Base-by-base conservation (phyloP, 2,797 vertebrate genomes). In the Sebastes diaconus region DNA sequence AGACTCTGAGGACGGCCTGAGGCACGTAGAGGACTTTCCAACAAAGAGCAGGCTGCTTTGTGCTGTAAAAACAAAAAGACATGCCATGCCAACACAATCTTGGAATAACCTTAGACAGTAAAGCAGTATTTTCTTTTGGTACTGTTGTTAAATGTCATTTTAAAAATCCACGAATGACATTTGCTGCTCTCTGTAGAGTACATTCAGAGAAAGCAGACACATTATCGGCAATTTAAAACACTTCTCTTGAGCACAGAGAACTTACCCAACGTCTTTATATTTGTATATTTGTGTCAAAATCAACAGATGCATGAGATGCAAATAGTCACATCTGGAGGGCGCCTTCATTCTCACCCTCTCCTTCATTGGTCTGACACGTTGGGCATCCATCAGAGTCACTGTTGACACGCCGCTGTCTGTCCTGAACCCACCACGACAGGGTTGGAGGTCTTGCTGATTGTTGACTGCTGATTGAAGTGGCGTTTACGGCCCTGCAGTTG, bases 401-500 rank as follows among this genome's bases (percentile, higher is more conserved):
- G 60, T 12, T 84, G 80, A 79, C 69, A 39, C 34, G 36, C 72
- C 12, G 25, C 73, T 39, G 61, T 16, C 59, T 46, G 61, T 16
- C 59, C 55, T 70, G 32, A 69, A 75, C 46, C 22, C 73, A 18
- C 25, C 2, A 0, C 6, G 22, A 34, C 68, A 30, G 46, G 46
- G 25, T 16, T 6, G 63, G 32, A 13, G 58, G 77, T 61, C 50
- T 32, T 50, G 67, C 24, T 81, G 87, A 59, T 34, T 82, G 39
- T 59, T 83, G 81, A 32, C 30, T 82, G 39, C 63, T 83, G 79
- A 84, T 60, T 86, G 66, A 83, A 84, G 85, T 34, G 81, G 42
- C 25, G 3, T 80, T 72, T 64, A 11, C 58, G 10, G 22, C 20
- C n/a, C 65, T 24, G 65, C 83, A 27, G 63, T 54, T 24, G 52